Conservation (phyloP, 2,797 vertebrate genomes). For the Leptatherina wallacei region DNA sequence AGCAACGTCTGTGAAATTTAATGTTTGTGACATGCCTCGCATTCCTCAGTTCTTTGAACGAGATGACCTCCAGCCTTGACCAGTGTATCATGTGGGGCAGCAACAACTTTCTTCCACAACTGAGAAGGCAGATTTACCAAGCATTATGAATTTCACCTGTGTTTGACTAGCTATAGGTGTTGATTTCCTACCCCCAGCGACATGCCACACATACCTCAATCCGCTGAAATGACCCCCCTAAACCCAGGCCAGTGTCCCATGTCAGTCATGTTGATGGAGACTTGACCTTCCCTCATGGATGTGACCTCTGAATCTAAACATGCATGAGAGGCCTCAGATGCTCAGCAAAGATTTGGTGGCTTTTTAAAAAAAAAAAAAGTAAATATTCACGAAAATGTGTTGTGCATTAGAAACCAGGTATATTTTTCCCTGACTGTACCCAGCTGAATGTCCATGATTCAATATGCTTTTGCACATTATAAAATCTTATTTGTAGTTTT, state of each 20-base stretch:
- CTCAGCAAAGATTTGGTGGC: conserved; percentile 17
- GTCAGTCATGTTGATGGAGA: conserved; percentile 60
- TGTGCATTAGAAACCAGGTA: background rate
- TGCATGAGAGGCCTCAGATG: conserved; percentile 18
- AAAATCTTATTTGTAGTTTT: conserved; percentile 49
- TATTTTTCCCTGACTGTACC: conserved; percentile 15
- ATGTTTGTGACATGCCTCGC: conserved; percentile 57
- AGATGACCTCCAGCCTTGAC: conserved; percentile 71
- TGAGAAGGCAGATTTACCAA: conserved; percentile 46
- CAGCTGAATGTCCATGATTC: conserved; percentile 13
- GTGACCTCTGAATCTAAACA: conserved; percentile 58
- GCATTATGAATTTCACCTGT: conserved; percentile 34
- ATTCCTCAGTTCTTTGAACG: conserved; percentile 72
- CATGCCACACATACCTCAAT: conserved; percentile 69
- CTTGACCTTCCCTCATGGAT: conserved; percentile 45
- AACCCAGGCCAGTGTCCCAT: conserved; percentile 60
- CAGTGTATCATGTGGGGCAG: conserved; percentile 64
- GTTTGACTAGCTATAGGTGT: conserved; percentile 50
- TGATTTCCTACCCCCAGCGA: conserved; percentile 55
- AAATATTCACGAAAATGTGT: background rate
- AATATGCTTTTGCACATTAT: background rate
- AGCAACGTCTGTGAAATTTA: conserved; percentile 38
- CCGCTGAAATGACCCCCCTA: conserved; percentile 62
- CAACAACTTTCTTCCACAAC: conserved; percentile 61
- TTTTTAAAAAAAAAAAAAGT: background rate